phyloP scores from a whole-genome alignment of 2,888 invertebrate genomes.

The Brachyptera putata region DNA sequence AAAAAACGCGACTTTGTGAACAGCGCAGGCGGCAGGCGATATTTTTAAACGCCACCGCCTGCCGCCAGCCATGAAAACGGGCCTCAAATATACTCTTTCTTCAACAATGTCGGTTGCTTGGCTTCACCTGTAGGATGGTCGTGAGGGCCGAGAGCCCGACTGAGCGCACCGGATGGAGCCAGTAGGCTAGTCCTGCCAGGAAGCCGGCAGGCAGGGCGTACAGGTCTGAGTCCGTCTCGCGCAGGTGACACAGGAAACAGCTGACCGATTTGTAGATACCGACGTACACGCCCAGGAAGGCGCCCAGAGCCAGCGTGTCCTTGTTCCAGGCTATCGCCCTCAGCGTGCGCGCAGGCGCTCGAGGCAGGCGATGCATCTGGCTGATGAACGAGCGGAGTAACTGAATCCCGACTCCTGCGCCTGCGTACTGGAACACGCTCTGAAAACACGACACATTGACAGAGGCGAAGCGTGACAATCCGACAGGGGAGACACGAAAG shows the following conservation, averaged over 20 bases:
- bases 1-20: too few species aligned
- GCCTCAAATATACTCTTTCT: too few species aligned
- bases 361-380: neutral
- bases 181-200: neutral
- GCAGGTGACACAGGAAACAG: neutral
- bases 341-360: neutral
- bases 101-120: too few species aligned
- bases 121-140: neutral
- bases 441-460: neutral
- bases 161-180: neutral
- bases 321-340: neutral
- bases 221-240: neutral
- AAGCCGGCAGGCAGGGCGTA: neutral
- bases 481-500: too few species aligned
- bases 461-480: too few species aligned
- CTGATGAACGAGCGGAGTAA: neutral
- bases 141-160: neutral
- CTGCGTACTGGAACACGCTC: neutral
- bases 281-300: neutral
- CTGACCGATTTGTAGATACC: neutral
- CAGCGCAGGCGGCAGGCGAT: too few species aligned
- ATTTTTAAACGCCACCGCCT: too few species aligned
- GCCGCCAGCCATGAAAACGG: too few species aligned
- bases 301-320: neutral
- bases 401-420: neutral